Percentiles rank a stretch among this genome's conserved stretches.
Conservation (phyloP, 2,797 vertebrate genomes). For the Pseudocheirus occidentalis region DNA sequence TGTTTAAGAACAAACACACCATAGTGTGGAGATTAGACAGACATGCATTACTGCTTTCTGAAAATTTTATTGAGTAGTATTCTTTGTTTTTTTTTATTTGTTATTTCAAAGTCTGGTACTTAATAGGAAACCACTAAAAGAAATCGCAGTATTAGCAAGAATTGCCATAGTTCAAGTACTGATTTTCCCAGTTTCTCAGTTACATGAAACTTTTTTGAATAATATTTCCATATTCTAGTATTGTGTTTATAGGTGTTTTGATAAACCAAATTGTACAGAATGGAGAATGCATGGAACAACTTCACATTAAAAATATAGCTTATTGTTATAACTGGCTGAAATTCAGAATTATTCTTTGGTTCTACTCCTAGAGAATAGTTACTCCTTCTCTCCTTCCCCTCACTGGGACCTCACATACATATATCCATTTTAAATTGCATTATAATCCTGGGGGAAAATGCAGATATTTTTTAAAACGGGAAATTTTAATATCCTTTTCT, state of each 20-base stretch:
- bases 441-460: neutral
- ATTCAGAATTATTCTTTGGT: neutral
- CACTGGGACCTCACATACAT: neutral
- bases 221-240: neutral
- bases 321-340: neutral
- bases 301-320: neutral
- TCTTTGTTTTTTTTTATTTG: conserved; percentile 9
- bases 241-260: neutral
- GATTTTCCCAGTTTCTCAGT: neutral
- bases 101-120: conserved; percentile 27
- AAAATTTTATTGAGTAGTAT: neutral
- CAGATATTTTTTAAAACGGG: neutral
- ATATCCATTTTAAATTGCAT: neutral
- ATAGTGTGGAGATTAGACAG: neutral
- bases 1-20: neutral
- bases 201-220: neutral
- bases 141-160: neutral
- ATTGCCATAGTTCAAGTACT: neutral
- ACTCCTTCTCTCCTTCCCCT: neutral
- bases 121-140: conserved; percentile 28
- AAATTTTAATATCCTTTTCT: neutral
- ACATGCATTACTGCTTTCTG: neutral
- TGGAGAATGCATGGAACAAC: neutral
- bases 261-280: neutral
- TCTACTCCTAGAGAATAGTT: neutral